phyloP scores from a whole-genome alignment of 2,113 vertebrate species.

The Xiphophorus hellerii region DNA sequence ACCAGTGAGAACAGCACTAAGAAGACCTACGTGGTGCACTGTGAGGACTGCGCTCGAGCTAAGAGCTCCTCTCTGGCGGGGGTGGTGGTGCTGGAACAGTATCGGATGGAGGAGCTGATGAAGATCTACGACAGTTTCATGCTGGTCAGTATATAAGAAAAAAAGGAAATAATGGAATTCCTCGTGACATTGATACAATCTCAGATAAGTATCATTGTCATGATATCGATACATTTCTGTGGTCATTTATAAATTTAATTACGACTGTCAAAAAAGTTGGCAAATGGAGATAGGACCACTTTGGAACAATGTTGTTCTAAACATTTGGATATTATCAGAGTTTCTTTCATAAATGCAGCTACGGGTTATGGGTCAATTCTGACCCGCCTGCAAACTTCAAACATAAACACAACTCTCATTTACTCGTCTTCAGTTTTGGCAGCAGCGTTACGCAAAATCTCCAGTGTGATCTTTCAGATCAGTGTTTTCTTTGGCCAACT shows the following conservation, averaged over 20 bases:
- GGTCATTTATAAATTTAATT: background rate
- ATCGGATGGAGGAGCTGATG: slow-evolving; percentile 89
- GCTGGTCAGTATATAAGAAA: slow-evolving; percentile 79
- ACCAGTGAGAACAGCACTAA: slow-evolving; percentile 88
- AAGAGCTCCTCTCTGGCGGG: slow-evolving; percentile 79
- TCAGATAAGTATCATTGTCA: background rate
- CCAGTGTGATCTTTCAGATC: background rate
- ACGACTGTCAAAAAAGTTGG: background rate
- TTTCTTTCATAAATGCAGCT: too few species aligned
- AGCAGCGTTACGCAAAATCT: background rate
- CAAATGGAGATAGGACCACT: background rate
- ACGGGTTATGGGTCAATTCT: background rate
- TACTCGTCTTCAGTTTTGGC: background rate
- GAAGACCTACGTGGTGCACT: slow-evolving; percentile 92
- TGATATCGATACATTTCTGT: background rate
- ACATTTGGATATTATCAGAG: background rate
- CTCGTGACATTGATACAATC: background rate
- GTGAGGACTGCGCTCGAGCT: slow-evolving; percentile 88
- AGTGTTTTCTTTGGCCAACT: background rate
- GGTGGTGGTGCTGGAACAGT: slow-evolving; percentile 92
- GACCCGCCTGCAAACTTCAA: background rate
- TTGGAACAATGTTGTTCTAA: background rate
- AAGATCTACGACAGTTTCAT: slow-evolving; percentile 88
- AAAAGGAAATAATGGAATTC: background rate
- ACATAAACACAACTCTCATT: background rate